Evolutionary conservation across 2,797 vertebrate genomes (phyloP).

Genomic region (Rhincodon typus): DNA sequence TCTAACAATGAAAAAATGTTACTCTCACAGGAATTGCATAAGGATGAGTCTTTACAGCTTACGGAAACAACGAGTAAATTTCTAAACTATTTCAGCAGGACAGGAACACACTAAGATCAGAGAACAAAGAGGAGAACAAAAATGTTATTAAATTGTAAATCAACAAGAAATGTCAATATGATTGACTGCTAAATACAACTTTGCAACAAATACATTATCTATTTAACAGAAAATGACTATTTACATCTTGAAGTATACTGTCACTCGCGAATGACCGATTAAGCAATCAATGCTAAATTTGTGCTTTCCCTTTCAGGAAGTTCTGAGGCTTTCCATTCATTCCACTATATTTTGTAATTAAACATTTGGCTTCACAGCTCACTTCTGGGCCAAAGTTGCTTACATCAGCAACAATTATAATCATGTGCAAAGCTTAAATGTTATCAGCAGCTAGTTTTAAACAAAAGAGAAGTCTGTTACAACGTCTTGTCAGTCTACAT

Average conservation of each 20-base stretch:
- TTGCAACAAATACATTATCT: neutral
- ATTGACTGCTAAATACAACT: neutral
- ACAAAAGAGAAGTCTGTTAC: neutral
- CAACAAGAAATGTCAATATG: neutral
- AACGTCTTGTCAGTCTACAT: neutral
- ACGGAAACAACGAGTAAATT: neutral
- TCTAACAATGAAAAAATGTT: neutral
- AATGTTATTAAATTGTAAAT: neutral
- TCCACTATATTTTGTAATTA: neutral
- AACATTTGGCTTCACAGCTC: neutral
- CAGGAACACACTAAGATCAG: neutral
- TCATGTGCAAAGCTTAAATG: neutral
- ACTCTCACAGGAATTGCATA: neutral
- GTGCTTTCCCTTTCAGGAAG: neutral
- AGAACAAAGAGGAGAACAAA: neutral
- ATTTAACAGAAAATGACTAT: neutral
- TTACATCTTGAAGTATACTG: neutral
- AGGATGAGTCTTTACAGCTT: neutral
- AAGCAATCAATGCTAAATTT: neutral
- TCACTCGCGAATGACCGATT: neutral
- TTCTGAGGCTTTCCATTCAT: constrained; percentile 1
- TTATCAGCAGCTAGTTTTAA: neutral
- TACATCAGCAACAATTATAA: neutral
- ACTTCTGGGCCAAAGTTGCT: neutral
- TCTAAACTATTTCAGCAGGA: neutral